phyloP scores from a whole-genome alignment of 2,888 invertebrate genomes.

The Orchesella flavescens region DNA sequence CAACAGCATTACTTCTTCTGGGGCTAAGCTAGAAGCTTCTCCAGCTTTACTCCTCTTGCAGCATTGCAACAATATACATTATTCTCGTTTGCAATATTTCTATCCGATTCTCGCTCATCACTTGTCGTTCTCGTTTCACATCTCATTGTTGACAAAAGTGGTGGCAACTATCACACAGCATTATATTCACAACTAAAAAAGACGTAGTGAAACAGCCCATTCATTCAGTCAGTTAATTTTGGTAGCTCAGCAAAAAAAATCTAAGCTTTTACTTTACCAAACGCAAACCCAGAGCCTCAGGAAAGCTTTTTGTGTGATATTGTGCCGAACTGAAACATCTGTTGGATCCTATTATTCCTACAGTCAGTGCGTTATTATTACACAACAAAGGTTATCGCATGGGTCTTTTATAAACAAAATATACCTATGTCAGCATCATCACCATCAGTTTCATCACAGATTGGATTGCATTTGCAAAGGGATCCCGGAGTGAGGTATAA shows the following conservation, averaged over 20 bases:
- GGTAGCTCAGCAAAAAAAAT: not conserved
- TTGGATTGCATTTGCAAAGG: conserved; percentile 10
- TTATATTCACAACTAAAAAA: conserved; percentile 20
- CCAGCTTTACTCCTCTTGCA: not conserved
- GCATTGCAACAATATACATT: not conserved
- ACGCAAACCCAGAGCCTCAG: conserved; percentile 22
- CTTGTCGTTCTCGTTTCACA: conserved; percentile 10
- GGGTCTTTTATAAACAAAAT: conserved; percentile 57
- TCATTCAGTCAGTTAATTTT: not conserved
- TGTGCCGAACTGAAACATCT: conserved; percentile 59
- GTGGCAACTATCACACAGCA: conserved; percentile 47
- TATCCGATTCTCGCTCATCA: conserved; percentile 4
- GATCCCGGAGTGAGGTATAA: conserved; percentile 38
- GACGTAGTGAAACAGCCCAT: not conserved
- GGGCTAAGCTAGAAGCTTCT: not conserved
- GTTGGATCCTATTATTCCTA: conserved; percentile 54
- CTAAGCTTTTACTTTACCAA: not conserved
- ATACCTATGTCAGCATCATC: conserved; percentile 29
- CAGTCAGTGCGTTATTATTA: conserved; percentile 48
- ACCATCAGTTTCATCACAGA: conserved; percentile 21
- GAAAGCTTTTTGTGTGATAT: conserved; percentile 19
- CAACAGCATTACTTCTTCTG: conserved; percentile 26
- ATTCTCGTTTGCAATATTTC: not conserved
- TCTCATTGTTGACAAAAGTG: conserved; percentile 49
- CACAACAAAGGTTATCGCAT: conserved; percentile 61